phyloP scores from a whole-genome alignment of 2,113 vertebrate species.

The Protobothrops flavoviridis region DNA sequence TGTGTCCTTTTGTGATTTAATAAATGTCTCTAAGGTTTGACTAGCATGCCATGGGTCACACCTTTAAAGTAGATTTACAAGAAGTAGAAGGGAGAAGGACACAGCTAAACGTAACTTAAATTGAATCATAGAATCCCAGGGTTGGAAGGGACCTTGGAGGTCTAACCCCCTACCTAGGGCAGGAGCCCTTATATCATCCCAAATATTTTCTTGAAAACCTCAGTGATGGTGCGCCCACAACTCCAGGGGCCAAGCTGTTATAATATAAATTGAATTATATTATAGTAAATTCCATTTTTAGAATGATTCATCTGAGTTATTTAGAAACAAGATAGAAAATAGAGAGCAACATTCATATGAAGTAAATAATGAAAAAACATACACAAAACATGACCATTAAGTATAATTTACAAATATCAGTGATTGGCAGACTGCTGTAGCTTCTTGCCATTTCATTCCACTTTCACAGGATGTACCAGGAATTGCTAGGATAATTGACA shows the following conservation, averaged over 20 bases:
- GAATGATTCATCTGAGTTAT: not conserved
- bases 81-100: not conserved
- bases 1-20: not conserved
- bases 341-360: not conserved
- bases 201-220: not conserved
- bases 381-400: not conserved
- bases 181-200: not conserved
- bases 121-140: not conserved
- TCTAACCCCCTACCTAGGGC: not conserved
- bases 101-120: not conserved
- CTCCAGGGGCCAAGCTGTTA: not conserved
- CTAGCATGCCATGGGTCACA: not conserved
- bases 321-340: not conserved
- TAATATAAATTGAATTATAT: not conserved
- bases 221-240: not conserved
- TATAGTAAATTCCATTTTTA: not conserved
- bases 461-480: not conserved
- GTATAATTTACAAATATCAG: not conserved
- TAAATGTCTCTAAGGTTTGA: not conserved
- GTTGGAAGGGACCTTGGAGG: not conserved
- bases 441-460: not conserved
- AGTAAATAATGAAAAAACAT: not conserved
- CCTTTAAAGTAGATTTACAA: not conserved
- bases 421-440: not conserved
- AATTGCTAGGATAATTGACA: constrained; percentile 7